Evolutionary conservation across 2,797 vertebrate genomes (phyloP), one percentile per base, ranked within the genome.

Genomic region (Triplophysa yarkandensis): DNA sequence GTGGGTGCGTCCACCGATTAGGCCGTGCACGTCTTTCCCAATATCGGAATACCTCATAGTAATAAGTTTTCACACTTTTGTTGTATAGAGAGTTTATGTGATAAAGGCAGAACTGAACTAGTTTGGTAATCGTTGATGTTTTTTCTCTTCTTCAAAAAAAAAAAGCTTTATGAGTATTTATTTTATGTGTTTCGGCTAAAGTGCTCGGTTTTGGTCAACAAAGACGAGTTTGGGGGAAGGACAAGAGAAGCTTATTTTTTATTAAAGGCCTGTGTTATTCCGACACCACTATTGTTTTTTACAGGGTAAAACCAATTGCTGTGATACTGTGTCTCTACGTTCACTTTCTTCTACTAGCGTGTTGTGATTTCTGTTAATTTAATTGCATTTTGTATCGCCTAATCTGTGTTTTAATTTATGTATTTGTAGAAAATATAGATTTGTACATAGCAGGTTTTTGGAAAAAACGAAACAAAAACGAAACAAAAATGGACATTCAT

Each of bases 301-400:
- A 98, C 96, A 98, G 95, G 95, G 95, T 97, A 96, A 95, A 95
- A 95, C 91, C 92, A 94, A 91, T 92, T 94, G 93, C 93, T 96
- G 95, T 97, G 94, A 95, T 93, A 91, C 91, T 95, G 93, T 92
- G 92, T 93, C 95, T 90, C 90, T 95, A 92, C 92, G 93, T 93
- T 88, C 81, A 91, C 80, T 87, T 92, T 93, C 92, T 91, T 93
- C 90, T 91, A 89, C 85, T 89, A 85, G 92, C 91, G 93, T 95
- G 93, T 92, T 90, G 94, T 93, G 93, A 92, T 92, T 92, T 90
- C 6, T 63, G 86, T 96, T 93, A 91, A 93, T 95, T 96, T 95
- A 94, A 94, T 92, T 94, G 90, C 90, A 90, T 98, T 87, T 95
- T 94, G 89, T 94, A 92, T 89, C 71, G 79, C 89, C 96, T 95